Evolutionary conservation across 1,140 invertebrate species (phyloP).

Genomic region (Drosophila ogumai): DNA sequence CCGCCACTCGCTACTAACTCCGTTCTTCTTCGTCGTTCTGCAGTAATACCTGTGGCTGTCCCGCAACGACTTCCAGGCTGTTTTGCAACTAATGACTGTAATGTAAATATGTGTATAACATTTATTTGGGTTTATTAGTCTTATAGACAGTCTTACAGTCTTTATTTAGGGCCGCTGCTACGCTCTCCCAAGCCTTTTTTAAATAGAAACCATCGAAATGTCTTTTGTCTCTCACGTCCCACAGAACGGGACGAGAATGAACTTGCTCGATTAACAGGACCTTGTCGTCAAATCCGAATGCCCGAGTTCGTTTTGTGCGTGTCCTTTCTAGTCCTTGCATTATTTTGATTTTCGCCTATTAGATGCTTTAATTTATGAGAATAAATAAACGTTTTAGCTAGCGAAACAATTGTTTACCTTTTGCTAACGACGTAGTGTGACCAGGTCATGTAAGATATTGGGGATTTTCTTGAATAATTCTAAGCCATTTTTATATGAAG

Average conservation of each 20-base stretch:
- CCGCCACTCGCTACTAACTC: not conserved
- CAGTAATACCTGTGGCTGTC: slow-evolving; percentile 1
- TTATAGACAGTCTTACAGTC: not conserved
- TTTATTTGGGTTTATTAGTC: not conserved
- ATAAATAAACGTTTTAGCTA: not conserved
- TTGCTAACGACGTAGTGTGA: not conserved
- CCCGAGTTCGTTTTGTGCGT: not conserved
- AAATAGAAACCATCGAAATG: not conserved
- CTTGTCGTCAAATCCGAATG: not conserved
- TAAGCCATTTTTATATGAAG: too few species aligned
- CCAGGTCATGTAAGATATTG: not conserved
- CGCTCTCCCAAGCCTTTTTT: not conserved
- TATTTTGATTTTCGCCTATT: not conserved
- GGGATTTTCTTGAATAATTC: too few species aligned
- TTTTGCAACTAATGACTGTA: not conserved
- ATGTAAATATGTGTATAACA: not conserved
- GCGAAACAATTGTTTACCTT: not conserved
- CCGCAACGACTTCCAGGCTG: not conserved
- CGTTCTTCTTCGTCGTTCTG: not conserved
- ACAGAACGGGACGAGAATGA: not conserved
- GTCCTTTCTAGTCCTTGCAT: not conserved
- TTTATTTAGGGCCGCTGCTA: not conserved
- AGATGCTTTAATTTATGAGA: not conserved
- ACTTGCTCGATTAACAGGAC: not conserved
- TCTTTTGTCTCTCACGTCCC: not conserved